Base-by-base conservation (phyloP, 2,113 vertebrate genomes). In the Seriola aureovittata region DNA sequence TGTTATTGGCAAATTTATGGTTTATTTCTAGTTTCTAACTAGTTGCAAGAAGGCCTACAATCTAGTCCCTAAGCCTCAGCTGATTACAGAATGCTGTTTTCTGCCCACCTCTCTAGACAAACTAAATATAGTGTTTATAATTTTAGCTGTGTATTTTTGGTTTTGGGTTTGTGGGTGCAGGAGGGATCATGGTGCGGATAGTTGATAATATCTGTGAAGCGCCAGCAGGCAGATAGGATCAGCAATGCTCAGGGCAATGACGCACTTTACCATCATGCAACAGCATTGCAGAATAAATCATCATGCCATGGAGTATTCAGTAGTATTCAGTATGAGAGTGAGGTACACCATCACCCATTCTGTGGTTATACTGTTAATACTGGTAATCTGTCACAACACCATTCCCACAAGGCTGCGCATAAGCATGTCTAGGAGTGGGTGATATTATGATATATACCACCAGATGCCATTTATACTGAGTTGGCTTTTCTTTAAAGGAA, bases 131-230 rank as follows among this genome's bases (percentile, higher is more conserved):
- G 80, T 55, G 80, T 81, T 69, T 73, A 50, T 70, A 65, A 84
- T 82, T 86, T 75, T 29, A 79, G 80, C 63, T 81, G 76, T 84
- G 78, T 82, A 57, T 80, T 82, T 86, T 63, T 16, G 75, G 72
- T 66, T 68, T 84, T 81, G 29, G 82, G 71, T 89, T 88, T 88
- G 88, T 40, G 85, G 85, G 55, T 66, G 48, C 68, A 78, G 76
- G 68, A 86, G 34, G 60, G 78, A 87, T 90, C 72, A 57, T 40
- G 38, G 80, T 67, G 85, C 72, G 81, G 83, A 85, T 69, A 23
- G 82, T 67, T 85, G 89, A 90, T 91, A 75, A 75, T 82, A 89
- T 85, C 86, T 84, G 82, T 13, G 80, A 80, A 87, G 75, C 32
- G 21, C 85, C 78, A 90, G 82, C 75, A 77, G 71, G 60, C 70